Conservation (phyloP, 2,797 vertebrate species). For the Ispidina lecontei region DNA sequence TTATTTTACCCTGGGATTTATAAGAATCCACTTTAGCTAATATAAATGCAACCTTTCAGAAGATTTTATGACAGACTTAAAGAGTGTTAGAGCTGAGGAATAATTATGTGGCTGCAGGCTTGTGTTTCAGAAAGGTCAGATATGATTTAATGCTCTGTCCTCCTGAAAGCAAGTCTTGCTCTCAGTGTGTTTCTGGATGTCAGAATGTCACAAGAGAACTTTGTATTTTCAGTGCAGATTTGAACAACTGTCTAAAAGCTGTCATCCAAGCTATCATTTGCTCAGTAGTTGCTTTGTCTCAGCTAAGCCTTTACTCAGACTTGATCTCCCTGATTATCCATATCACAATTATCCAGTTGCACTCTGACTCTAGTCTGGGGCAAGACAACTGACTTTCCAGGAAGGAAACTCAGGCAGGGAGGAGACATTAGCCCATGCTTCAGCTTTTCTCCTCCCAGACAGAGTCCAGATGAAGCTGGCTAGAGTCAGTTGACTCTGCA, state of each 20-base stretch:
- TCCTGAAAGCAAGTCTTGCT: not conserved
- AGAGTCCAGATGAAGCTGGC: not conserved
- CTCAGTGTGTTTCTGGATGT: not conserved
- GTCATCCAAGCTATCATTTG: not conserved
- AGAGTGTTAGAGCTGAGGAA: not conserved
- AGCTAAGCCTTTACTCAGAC: not conserved
- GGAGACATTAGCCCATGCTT: not conserved
- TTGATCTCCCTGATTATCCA: not conserved
- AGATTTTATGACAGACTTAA: slow-evolving; percentile 34
- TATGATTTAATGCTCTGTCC: slow-evolving; percentile 9
- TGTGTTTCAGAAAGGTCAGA: slow-evolving; percentile 46
- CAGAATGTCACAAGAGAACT: not conserved
- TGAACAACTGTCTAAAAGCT: not conserved
- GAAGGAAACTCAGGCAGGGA: not conserved
- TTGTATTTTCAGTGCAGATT: not conserved
- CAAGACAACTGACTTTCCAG: not conserved
- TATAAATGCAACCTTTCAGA: slow-evolving; percentile 33
- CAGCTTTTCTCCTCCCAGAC: not conserved
- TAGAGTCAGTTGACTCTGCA: not conserved
- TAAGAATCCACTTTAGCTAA: slow-evolving; percentile 7
- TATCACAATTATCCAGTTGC: not conserved
- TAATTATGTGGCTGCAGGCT: not conserved
- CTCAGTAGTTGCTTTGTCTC: not conserved
- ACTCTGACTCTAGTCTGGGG: not conserved
- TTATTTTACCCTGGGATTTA: slow-evolving; percentile 11